Conservation (phyloP, 2,888 invertebrate genomes). For the Drosophila rubida region DNA sequence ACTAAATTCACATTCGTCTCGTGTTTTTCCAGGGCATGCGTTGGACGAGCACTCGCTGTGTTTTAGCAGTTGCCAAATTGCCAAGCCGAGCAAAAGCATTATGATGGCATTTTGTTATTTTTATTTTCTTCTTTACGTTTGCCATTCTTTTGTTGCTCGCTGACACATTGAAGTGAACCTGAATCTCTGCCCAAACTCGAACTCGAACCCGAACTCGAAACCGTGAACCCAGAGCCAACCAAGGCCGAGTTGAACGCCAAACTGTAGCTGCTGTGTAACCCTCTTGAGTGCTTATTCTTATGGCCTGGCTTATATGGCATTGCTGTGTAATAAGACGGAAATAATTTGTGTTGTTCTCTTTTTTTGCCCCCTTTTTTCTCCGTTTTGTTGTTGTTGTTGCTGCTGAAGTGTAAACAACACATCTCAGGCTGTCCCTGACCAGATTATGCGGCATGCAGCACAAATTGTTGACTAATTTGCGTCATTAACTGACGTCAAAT, state of each 20-base stretch:
- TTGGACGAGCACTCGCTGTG: too few relatives aligned
- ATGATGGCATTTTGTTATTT: conserved; percentile 66
- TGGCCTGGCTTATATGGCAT: conserved; percentile 71
- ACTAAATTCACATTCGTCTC: too few relatives aligned
- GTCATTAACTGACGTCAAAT: conserved; percentile 47
- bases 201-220: not conserved
- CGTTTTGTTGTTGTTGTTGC: conserved; percentile 15
- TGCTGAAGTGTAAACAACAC: conserved; percentile 61
- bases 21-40: too few relatives aligned
- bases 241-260: not conserved
- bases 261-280: conserved; percentile 7
- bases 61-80: conserved; percentile 51
- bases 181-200: not conserved
- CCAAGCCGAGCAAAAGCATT: conserved; percentile 82
- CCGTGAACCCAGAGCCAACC: not conserved
- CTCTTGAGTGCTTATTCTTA: conserved; percentile 59
- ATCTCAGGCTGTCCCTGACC: conserved; percentile 44
- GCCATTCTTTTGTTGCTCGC: conserved; percentile 49
- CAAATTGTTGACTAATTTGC: conserved; percentile 61
- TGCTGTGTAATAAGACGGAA: conserved; percentile 83
- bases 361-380: conserved; percentile 19
- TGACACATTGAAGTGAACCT: conserved; percentile 58
- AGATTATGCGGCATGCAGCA: conserved; percentile 45
- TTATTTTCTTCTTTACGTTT: conserved; percentile 33
- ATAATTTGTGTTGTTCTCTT: conserved; percentile 73